phyloP scores from a whole-genome alignment of 2,888 invertebrate species.

The Nasonia oneida region DNA sequence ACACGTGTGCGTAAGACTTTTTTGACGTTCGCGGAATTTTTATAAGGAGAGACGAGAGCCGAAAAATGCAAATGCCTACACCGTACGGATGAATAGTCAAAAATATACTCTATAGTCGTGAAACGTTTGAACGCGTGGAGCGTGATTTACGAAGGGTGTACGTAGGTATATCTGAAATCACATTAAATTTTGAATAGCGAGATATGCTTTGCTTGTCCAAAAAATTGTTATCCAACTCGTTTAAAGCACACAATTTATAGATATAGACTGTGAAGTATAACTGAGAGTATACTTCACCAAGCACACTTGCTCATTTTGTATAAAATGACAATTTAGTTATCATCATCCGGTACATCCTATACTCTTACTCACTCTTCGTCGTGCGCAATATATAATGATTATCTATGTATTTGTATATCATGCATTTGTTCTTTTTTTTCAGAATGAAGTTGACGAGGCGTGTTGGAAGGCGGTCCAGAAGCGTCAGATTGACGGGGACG shows the following conservation, averaged over 20 bases:
- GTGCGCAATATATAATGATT: neutral
- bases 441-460: conserved; percentile 75
- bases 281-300: no score
- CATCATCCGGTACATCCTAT: neutral
- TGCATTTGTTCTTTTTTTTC: neutral
- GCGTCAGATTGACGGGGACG: conserved; percentile 76
- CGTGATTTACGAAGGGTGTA: neutral
- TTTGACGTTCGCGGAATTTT: conserved; percentile 39
- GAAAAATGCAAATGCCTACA: neutral
- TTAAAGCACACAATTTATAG: no score
- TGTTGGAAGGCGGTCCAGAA: conserved; percentile 74
- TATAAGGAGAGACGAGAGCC: neutral
- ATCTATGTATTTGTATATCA: no score
- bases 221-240: no score
- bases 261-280: no score
- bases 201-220: no score
- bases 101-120: neutral
- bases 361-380: neutral
- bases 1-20: conserved; percentile 24
- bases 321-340: neutral
- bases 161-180: no score
- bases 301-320: neutral
- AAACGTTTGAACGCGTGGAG: neutral
- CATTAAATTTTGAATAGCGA: neutral
- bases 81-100: neutral